Percentiles rank a stretch among this genome's conserved stretches.
Conservation (phyloP, 2,113 vertebrate species). For the Epinephelus cyanopodus region DNA sequence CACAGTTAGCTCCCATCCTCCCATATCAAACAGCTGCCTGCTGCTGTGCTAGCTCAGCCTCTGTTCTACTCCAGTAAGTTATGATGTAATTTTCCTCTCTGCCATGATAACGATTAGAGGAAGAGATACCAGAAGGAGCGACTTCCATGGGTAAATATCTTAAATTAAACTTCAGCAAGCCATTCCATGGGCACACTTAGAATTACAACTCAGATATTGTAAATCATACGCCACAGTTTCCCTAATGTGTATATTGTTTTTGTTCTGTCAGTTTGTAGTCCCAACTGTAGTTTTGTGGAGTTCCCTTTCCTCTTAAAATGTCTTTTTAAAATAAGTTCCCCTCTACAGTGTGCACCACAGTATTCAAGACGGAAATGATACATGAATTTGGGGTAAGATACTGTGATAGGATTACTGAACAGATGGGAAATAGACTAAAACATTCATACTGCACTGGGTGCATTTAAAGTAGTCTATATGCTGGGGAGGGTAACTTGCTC, state of each 20-base stretch:
- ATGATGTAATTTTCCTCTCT: constrained; percentile 72
- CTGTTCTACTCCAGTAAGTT: constrained; percentile 67
- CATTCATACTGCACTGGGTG: constrained; percentile 3
- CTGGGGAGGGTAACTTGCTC: constrained; percentile 28
- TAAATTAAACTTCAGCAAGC: constrained; percentile 48
- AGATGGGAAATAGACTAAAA: constrained; percentile 31
- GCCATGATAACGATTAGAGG: constrained; percentile 61
- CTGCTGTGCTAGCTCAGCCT: constrained; percentile 53
- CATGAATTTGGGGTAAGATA: not conserved
- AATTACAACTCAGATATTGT: constrained; percentile 31
- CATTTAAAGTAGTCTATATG: constrained; percentile 38
- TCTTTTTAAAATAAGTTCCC: not conserved
- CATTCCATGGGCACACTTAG: not conserved
- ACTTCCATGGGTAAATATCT: constrained; percentile 52
- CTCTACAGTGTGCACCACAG: not conserved
- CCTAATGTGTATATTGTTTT: not conserved
- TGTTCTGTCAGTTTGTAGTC: constrained; percentile 15
- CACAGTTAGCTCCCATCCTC: constrained; percentile 29
- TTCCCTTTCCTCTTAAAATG: not conserved
- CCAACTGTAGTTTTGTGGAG: not conserved
- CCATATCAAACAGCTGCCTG: constrained; percentile 43
- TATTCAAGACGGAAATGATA: constrained; percentile 2
- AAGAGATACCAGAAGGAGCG: constrained; percentile 24
- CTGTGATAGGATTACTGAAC: constrained; percentile 11
- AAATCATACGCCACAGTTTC: constrained; percentile 1